Evolutionary conservation across 1,140 invertebrate genomes (phyloP).

Genomic region (Pemphigus obesinymphae): DNA sequence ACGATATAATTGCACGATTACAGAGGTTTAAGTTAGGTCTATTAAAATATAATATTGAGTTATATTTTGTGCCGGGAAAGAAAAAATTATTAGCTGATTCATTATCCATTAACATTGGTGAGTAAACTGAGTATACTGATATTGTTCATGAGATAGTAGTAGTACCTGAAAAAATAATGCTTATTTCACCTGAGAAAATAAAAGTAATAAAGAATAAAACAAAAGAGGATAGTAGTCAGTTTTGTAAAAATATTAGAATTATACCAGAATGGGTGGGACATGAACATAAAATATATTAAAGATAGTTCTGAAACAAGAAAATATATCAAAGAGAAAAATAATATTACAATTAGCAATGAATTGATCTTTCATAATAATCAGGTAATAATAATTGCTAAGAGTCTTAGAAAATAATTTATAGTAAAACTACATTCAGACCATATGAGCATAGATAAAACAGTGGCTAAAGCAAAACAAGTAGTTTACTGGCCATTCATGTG

Average conservation of each 20-base stretch:
- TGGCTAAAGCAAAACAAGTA: background rate
- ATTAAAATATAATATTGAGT: background rate
- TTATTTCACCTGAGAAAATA: no score
- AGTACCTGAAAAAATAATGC: background rate
- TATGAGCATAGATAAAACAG: background rate
- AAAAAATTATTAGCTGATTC: conserved; percentile 43
- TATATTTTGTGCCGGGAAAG: no score
- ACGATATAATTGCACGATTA: conserved; percentile 42
- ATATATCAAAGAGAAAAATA: no score
- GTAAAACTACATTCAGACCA: conserved; percentile 5
- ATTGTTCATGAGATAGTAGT: background rate
- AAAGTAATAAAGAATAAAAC: conserved; percentile 49
- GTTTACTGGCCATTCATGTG: no score
- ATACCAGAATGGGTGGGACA: conserved; percentile 20
- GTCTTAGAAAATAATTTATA: background rate
- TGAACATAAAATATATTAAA: no score
- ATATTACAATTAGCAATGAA: no score
- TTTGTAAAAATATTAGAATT: conserved; percentile 28
- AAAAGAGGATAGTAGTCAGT: conserved; percentile 46
- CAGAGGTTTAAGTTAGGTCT: conserved; percentile 39
- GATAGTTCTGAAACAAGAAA: no score
- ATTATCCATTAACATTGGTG: background rate
- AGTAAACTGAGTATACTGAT: no score
- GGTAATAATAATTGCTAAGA: background rate
- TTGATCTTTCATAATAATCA: conserved; percentile 20